Base-by-base conservation (phyloP, 92 coral and sea anemone genomes). In the Meandrina meandrites region DNA sequence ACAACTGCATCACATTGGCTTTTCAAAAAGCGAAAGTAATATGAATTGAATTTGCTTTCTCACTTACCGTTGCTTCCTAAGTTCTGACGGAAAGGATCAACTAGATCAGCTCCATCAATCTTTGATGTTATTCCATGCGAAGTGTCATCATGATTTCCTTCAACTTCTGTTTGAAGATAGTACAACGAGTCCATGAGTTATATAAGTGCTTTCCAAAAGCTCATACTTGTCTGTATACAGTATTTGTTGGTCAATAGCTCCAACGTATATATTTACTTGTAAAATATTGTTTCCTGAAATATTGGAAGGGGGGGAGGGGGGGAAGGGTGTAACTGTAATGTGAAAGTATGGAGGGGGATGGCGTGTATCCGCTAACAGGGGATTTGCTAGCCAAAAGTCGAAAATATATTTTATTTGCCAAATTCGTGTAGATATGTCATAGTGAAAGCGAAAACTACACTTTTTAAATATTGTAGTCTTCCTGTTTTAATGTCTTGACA, bases 21-120 rank as follows among this genome's bases (percentile, higher is more conserved):
- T 56, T 15, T 2, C 22, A 1, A 2, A 15, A 56, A 17, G 16
- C 62, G 0, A 11, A 56, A 18, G 62, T 56, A 56, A 24, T 60
- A 1, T 60, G 6, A 60, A 22, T 10, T 28, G 71, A 66, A 1
- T n/a, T 6, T 48, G 27, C 28, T 15, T 5, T 9, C 18, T 37
- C 15, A 54, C 80, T 57, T 75, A 84, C 80, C 48, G n/a, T 84
- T 48, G 16, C 32, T 68, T 75, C 19, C 73, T 84, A 51, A 21
- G 10, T 73, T 73, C 27, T 37, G 45, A 73, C 19, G 78, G 5
- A 51, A 37, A 73, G 78, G 78, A 73, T 73, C 51, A 36, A 34
- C 3, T 34, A 7, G 27, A 18, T 34, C 35, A 24, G 12, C 42
- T 54, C 42, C 87, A 34, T 27, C 72, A 53, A 34, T 57, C 72